Evolutionary conservation across 2,888 invertebrate genomes (phyloP).

Genomic region (Rhamphomyia laevipes): DNA sequence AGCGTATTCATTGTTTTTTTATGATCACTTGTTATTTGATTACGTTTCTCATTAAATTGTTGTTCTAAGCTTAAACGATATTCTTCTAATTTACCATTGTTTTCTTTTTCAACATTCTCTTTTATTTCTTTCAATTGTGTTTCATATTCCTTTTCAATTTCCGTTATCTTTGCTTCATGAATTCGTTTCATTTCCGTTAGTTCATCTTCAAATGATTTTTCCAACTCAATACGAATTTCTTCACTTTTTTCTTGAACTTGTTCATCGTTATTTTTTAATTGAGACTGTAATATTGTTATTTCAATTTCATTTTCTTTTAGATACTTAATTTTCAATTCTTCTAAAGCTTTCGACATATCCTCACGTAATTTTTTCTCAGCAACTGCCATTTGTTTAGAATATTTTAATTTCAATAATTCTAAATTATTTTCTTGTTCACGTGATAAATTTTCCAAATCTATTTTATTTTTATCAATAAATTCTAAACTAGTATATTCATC

Average conservation of each 20-base stretch:
- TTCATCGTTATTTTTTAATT: conserved; percentile 21
- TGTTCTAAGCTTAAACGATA: conserved; percentile 29
- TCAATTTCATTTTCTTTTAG: conserved; percentile 28
- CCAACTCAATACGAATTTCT: conserved; percentile 20
- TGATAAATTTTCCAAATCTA: conserved; percentile 41
- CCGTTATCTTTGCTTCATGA: conserved; percentile 35
- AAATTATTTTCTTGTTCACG: conserved; percentile 26
- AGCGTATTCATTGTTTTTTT: conserved; percentile 34
- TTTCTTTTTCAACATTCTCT: conserved; percentile 39
- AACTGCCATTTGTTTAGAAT: conserved; percentile 33
- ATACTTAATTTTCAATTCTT: conserved; percentile 30
- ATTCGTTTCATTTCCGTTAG: conserved; percentile 25
- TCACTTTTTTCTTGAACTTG: conserved; percentile 14
- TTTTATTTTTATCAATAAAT: conserved; percentile 37
- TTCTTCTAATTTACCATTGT: conserved; percentile 36
- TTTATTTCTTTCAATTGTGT: conserved; percentile 36
- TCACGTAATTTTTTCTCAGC: conserved; percentile 41
- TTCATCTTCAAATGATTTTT: conserved; percentile 34
- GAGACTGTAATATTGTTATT: conserved; percentile 12
- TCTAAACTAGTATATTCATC: conserved; percentile 19
- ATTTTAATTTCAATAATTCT: conserved; percentile 43
- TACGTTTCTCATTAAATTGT: conserved; percentile 41
- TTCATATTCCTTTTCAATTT: conserved; percentile 33
- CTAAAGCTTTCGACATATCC: conserved; percentile 42
- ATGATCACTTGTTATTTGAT: conserved; percentile 43